Evolutionary conservation across 2,113 vertebrate genomes (phyloP).

Genomic region (Nyctibius bracteatus): DNA sequence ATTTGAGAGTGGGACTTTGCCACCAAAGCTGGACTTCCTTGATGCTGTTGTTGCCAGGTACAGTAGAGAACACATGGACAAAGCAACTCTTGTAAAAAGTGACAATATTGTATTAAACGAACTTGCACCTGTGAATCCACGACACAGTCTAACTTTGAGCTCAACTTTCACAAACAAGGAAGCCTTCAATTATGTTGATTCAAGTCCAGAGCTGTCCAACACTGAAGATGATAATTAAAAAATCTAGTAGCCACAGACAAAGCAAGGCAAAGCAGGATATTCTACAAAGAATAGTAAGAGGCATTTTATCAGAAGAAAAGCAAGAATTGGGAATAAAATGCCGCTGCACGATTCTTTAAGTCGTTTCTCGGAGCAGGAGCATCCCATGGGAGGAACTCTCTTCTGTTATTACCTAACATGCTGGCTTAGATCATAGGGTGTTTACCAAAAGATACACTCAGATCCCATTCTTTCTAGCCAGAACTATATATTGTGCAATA

Average conservation of each 20-base stretch:
- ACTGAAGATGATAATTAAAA: conserved; percentile 76
- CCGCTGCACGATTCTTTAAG: conserved; percentile 17
- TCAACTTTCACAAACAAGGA: conserved; percentile 89
- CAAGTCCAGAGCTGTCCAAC: conserved; percentile 85
- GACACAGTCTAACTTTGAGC: conserved; percentile 78
- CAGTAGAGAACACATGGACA: conserved; percentile 97
- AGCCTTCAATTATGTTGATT: conserved; percentile 80
- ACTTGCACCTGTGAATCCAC: conserved; percentile 86
- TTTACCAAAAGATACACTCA: neutral
- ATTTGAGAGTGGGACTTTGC: conserved; percentile 91
- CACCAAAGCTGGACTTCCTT: conserved; percentile 91
- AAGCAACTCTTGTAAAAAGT: conserved; percentile 88
- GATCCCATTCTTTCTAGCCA: neutral
- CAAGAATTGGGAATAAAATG: neutral
- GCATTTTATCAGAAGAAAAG: conserved; percentile 26
- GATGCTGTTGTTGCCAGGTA: conserved; percentile 93
- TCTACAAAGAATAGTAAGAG: conserved; percentile 2
- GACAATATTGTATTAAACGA: conserved; percentile 93
- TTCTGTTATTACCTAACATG: neutral
- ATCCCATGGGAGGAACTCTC: neutral
- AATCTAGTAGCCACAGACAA: neutral
- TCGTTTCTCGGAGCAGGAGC: neutral
- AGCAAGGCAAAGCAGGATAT: neutral
- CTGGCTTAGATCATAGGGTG: neutral
- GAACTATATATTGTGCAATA: neutral